Evolutionary conservation across 2,797 vertebrate species (phyloP).

Genomic region (Cynodonichthys magdalenae): DNA sequence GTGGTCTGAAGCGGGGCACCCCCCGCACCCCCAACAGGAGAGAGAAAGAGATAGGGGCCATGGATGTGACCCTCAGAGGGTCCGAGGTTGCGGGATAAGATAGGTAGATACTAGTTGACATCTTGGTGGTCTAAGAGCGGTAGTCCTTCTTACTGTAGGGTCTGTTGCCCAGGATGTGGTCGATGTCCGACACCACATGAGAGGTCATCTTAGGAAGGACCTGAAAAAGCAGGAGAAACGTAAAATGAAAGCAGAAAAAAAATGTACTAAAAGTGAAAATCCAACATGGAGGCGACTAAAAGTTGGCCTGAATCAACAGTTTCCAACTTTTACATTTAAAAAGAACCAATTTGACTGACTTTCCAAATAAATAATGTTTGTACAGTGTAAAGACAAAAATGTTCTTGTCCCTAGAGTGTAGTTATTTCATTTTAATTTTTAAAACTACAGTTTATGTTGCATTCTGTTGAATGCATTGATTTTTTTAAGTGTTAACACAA

Average conservation of each 20-base stretch:
- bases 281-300: no score
- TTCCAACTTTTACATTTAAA: no score
- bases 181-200: constrained; percentile 93
- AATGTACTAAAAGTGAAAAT: neutral
- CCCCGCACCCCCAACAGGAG: constrained; percentile 27
- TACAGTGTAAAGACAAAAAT: no score
- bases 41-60: constrained; percentile 34
- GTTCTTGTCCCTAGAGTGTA: no score
- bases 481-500: no score
- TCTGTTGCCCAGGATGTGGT: constrained; percentile 95
- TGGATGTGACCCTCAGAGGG: constrained; percentile 38
- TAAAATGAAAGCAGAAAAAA: neutral
- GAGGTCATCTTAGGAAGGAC: constrained; percentile 99
- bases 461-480: no score
- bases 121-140: constrained; percentile 83
- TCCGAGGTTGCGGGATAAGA: constrained; percentile 57
- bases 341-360: no score
- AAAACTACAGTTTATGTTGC: no score
- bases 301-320: no score
- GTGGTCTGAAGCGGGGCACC: constrained; percentile 65
- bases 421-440: no score
- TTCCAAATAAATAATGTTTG: no score
- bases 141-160: constrained; percentile 99
- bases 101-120: constrained; percentile 38
- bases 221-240: constrained; percentile 65